Base-by-base conservation (phyloP, 2,797 vertebrate genomes). In the Zenarchopterus dispar region DNA sequence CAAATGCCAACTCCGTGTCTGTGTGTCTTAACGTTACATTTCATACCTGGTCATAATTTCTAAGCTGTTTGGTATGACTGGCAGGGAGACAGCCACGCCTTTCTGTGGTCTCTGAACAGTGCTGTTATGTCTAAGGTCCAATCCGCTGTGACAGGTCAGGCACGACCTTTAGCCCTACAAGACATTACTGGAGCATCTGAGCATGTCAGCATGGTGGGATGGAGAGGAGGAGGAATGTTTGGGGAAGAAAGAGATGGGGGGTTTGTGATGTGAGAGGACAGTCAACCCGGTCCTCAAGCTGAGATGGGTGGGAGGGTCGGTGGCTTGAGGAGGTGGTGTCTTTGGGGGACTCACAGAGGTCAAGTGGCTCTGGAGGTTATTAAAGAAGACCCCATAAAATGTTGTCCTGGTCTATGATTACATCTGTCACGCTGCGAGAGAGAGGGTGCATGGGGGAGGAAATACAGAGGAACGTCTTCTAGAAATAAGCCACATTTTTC, bases 351-450 rank as follows among this genome's bases (percentile, higher is more conserved):
- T 88, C 77, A 28, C 82, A 81, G 88, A 86, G 90, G 90, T 93
- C 86, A 91, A 89, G 70, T 62, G 68, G 84, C 75, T 60, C 75
- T 82, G 73, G 73, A 83, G 84, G 90, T 90, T 90, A 93, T 92
- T 92, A 93, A 89, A 89, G 78, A 79, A 78, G 73, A 73, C 76
- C 80, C 82, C 75, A 88, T 92, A 91, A 92, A 93, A 90, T 8
- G 84, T 73, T 76, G 85, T 84, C 68, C 75, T 76, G 75, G 67
- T 86, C 83, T 85, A 84, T 91, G 90, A 93, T 94, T 92, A 93
- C 88, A 84, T 87, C 88, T 91, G 87, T 90, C 89, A 90, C 50
- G 67, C 71, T 68, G 70, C 41, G 62, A 60, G 67, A 75, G 43
- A 68, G 69, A 67, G 81, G 74, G 59, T 84, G 84, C 65, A 75